These are phyloP conservation scores for Ptychoptera albimana DNA, from an alignment of 2,888 invertebrate genomes.

Conservation along the genomic window DNA sequence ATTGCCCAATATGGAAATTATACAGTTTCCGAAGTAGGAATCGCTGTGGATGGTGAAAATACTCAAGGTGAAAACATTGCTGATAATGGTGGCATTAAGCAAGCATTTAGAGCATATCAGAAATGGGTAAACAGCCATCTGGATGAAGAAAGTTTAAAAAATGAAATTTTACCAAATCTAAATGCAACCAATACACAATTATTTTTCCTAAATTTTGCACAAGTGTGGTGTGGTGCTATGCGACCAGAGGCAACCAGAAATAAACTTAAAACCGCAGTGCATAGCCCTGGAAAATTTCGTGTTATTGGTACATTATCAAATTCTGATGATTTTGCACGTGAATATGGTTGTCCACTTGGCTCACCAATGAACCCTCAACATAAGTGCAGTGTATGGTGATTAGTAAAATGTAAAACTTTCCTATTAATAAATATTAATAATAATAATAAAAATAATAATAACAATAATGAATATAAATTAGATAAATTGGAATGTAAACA, in stretches of 20 bases:
- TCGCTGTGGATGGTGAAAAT: slow-evolving; percentile 57
- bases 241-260: slow-evolving; percentile 65
- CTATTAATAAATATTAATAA: no score
- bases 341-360: slow-evolving; percentile 52
- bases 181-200: slow-evolving; percentile 65
- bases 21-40: slow-evolving; percentile 60
- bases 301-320: slow-evolving; percentile 67
- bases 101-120: slow-evolving; percentile 75
- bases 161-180: slow-evolving; percentile 52
- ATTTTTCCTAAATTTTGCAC: slow-evolving; percentile 83
- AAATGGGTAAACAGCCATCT: slow-evolving; percentile 54
- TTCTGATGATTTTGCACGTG: slow-evolving; percentile 56
- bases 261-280: slow-evolving; percentile 67
- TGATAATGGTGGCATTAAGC: slow-evolving; percentile 89
- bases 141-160: slow-evolving; percentile 23
- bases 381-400: slow-evolving; percentile 64
- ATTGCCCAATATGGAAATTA: slow-evolving; percentile 79
- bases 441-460: no score
- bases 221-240: slow-evolving; percentile 72
- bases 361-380: slow-evolving; percentile 62
- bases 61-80: slow-evolving; percentile 89
- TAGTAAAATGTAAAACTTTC: not conserved
- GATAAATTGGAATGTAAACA: no score
- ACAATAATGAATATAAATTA: no score
- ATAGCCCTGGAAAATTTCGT: slow-evolving; percentile 67